These are phyloP conservation scores for Troilus luridus DNA, from an alignment of 2,888 invertebrate species.

Conservation along the genomic window DNA sequence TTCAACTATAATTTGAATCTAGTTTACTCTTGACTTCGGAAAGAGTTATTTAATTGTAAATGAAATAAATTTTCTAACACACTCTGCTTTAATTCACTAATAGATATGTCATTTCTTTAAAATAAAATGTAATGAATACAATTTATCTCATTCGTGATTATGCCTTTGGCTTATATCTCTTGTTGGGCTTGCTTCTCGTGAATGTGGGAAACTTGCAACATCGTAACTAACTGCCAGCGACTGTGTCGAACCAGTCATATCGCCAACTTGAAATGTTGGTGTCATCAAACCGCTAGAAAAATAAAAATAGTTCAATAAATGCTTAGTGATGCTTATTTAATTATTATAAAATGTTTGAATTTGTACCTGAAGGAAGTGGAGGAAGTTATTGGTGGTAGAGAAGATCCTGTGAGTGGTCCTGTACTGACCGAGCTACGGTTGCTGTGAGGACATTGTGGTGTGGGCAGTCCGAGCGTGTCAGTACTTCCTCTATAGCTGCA, in stretches of 20 bases:
- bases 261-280: conserved; percentile 76
- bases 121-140: not conserved
- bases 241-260: conserved; percentile 81
- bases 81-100: not conserved
- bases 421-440: conserved; percentile 78
- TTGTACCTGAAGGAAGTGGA: conserved; percentile 80
- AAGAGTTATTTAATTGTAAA: not conserved
- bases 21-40: not conserved
- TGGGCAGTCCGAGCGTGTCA: conserved; percentile 58
- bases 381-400: conserved; percentile 81
- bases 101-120: not conserved
- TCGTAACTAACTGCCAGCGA: conserved; percentile 81
- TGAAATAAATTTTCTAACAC: not conserved
- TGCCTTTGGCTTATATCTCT: conserved; percentile 35
- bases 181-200: conserved; percentile 79
- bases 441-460: conserved; percentile 82
- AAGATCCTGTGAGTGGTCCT: conserved; percentile 81
- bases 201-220: conserved; percentile 83
- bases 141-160: not conserved
- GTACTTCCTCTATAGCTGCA: conserved; percentile 55
- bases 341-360: not conserved
- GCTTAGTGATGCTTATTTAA: not conserved
- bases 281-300: conserved; percentile 75
- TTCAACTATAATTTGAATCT: not conserved
- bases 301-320: not conserved